Base-by-base conservation (phyloP, 1,140 invertebrate genomes). In the Drosophila simulans region DNA sequence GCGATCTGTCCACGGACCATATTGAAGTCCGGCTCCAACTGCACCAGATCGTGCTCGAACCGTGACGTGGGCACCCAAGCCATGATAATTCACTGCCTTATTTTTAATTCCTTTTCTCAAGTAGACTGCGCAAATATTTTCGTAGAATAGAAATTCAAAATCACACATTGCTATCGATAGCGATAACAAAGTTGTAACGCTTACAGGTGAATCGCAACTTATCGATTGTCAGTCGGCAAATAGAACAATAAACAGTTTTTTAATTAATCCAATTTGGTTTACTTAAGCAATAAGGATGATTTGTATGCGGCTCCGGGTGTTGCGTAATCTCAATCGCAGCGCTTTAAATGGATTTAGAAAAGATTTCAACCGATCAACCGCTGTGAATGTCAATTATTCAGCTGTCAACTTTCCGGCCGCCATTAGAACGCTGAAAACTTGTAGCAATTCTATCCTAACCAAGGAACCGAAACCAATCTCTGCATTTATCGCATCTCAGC, bases 31-130 rank as follows among this genome's bases (percentile, higher is more conserved):
- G 82, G 70, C 20, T 91, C 76, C 34, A 83, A 39, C 11, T 70
- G 45, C 25, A 91, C 57, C n/a, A 91, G 70, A 22, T 91, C 90
- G 27, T 88, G 64, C 53, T 91, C 90, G 45, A 91, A 91, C 1
- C 58, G 66, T 1, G 69, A 74, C 4, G 60, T 62, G 12, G 90
- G 90, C 7, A 54, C 68, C 90, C 90, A 91, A 25, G 83, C 82
- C 82, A 86, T 86, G 40, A 39, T 15, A n/a, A 3, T 42, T 10
- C 11, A 39, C 3, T 13, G 4, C 4, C 17, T 12, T 1, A 12
- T 0, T 12, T 5, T 2, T 2, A 11, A 13, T 13, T 58, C 25
- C 7, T 10, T 17, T 10, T 8, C 11, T 27, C 1, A 17, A 55
- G 17, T 42, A 31, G 12, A 13, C 13, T 13, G 17, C 25, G 17